Percentiles rank a stretch among this genome's conserved stretches.
Conservation (phyloP, 2,797 vertebrate genomes). For the Prionace glauca region DNA sequence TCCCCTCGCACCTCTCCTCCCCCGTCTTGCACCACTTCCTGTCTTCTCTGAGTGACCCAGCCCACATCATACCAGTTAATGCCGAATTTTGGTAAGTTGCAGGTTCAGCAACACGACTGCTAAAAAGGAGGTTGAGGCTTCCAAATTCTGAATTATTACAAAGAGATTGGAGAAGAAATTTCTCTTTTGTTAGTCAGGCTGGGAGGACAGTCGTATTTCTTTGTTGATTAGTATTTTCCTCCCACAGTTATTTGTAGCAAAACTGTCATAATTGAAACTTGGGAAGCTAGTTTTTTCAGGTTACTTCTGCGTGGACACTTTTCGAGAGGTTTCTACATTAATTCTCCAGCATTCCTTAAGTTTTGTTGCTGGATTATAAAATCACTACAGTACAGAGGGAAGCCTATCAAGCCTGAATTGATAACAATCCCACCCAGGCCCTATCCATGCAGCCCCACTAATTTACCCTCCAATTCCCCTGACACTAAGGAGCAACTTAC, state of each 20-base stretch:
- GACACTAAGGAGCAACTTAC: too few species aligned
- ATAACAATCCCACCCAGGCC: too few species aligned
- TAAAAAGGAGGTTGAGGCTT: not conserved
- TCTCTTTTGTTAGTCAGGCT: not conserved
- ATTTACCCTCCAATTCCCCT: too few species aligned
- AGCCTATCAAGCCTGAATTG: too few species aligned
- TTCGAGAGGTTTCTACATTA: not conserved
- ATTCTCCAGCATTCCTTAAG: not conserved
- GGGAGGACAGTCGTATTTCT: not conserved
- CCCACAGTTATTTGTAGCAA: not conserved
- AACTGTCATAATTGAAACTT: not conserved
- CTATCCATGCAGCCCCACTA: too few species aligned
- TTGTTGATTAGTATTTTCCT: not conserved
- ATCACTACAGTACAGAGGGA: too few species aligned
- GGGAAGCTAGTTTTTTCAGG: not conserved
- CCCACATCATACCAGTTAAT: not conserved
- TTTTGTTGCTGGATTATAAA: not conserved
- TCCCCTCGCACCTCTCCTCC: not conserved
- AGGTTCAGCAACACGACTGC: not conserved
- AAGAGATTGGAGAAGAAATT: not conserved
- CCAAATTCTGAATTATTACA: not conserved
- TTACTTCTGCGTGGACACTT: not conserved
- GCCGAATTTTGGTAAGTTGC: not conserved
- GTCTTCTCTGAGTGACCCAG: not conserved
- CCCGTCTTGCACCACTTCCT: not conserved